Conservation (phyloP, 2,797 vertebrate genomes). For the Nyctibius grandis region DNA sequence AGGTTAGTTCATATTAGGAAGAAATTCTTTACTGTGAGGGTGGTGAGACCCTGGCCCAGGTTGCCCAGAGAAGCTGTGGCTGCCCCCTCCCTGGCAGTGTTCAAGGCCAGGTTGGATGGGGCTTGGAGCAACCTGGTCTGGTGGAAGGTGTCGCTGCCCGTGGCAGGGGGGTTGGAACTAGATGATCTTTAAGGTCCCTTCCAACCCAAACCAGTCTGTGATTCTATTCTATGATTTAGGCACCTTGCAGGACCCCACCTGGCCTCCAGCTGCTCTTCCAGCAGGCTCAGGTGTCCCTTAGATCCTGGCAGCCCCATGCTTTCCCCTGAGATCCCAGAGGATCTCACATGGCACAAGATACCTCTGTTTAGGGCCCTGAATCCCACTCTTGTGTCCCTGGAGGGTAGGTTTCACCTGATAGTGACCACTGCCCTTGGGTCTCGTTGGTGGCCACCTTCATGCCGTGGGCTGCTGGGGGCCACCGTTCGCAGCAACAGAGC, state of each 20-base stretch:
- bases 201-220: too few relatives aligned
- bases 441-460: not conserved
- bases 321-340: not conserved
- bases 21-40: too few relatives aligned
- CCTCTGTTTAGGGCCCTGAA: not conserved
- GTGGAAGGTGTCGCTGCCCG: too few relatives aligned
- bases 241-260: not conserved
- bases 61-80: too few relatives aligned
- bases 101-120: too few relatives aligned
- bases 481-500: accelerated
- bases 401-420: not conserved
- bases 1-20: not conserved
- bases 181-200: too few relatives aligned
- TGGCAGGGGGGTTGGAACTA: too few relatives aligned
- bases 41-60: too few relatives aligned
- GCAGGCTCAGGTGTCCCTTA: not conserved
- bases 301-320: not conserved
- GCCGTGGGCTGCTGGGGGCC: not conserved
- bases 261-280: not conserved
- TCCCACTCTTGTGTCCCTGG: not conserved
- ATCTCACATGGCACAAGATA: not conserved
- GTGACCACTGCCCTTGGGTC: not conserved
- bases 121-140: too few relatives aligned
- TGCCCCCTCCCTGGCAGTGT: too few relatives aligned
- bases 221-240: too few relatives aligned